phyloP scores from a whole-genome alignment of 1,140 invertebrate genomes.

The Hyles euphorbiae region DNA sequence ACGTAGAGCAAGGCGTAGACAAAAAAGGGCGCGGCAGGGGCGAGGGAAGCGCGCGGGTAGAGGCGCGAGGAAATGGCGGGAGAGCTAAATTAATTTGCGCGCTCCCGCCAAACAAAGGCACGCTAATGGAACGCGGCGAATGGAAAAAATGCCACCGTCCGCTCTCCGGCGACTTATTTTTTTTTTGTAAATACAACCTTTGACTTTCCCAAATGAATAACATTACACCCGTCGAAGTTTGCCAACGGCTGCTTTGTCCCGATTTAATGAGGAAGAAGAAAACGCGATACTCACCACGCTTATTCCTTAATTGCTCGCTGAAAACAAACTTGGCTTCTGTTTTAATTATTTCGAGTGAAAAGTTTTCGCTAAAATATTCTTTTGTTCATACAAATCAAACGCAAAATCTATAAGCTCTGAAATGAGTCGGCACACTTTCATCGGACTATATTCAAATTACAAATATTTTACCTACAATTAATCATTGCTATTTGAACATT shows the following conservation, averaged over 20 bases:
- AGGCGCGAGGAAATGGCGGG: constrained; percentile 69
- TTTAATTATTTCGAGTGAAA: constrained; percentile 38
- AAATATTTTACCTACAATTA: no score
- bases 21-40: constrained; percentile 63
- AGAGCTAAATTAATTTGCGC: constrained; percentile 76
- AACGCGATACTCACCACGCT: constrained; percentile 42
- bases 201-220: constrained; percentile 73
- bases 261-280: constrained; percentile 64
- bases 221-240: constrained; percentile 65
- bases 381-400: constrained; percentile 4
- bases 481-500: no score
- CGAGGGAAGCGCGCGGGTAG: constrained; percentile 39
- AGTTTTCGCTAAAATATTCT: constrained; percentile 16
- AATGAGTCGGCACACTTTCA: no score
- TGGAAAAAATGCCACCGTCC: constrained; percentile 75
- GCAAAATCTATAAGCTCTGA: no score
- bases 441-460: not conserved
- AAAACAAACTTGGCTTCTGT: constrained; percentile 41
- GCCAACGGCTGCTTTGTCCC: constrained; percentile 59
- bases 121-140: constrained; percentile 75
- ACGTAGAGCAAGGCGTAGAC: constrained; percentile 73
- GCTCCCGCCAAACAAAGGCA: constrained; percentile 74
- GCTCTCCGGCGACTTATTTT: constrained; percentile 71
- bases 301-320: constrained; percentile 42
- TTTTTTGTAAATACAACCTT: constrained; percentile 71